Evolutionary conservation across 2,888 invertebrate genomes (phyloP), one percentile per base, ranked within the genome.

Genomic region (Phengaris alcon): DNA sequence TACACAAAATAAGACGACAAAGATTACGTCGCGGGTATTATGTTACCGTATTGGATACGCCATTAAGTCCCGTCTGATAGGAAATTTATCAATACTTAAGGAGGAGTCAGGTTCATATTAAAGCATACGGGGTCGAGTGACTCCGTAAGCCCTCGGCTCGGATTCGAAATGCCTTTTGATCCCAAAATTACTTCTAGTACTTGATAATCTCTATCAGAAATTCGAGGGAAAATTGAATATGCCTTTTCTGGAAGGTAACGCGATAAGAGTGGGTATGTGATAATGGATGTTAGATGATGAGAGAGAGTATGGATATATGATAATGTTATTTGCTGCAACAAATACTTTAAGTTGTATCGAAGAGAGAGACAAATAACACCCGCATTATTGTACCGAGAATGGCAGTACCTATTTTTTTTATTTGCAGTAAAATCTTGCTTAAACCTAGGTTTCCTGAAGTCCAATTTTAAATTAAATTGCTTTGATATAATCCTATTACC

Each of bases 1-100:
- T 52, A 48, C 48, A 48, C 5, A 64, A 6, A 35, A 35, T 12
- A 44, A 35, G 6, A 35, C 59, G 10, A 9, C 10, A 5, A 5
- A 22, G 35, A 64, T 6, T 6, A 64, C 35, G 6, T 7, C 64
- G 64, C 35, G 35, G 35, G 35, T 64, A 64, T 64, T 35, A 13
- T 44, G 44, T 44, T 64, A 64, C 64, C 35, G 64, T 64, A 12
- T 64, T 12, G 35, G 12, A 35, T 64, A 64, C 35, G 64, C 35
- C 64, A 64, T 64, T 64, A 35, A 44, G 10, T 64, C 64, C 12
- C 64, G 64, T 64, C 72, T 51, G 72, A 35, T 72, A 54, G 72
- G 54, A 72, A 69, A 72, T 72, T 72, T 72, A 69, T 75, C 69
- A 75, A 75, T 75, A 70, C 75, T 75, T 57, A 69, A 75, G 75